Conservation (phyloP, 2,113 vertebrate species). For the Pelecanus crispus region DNA sequence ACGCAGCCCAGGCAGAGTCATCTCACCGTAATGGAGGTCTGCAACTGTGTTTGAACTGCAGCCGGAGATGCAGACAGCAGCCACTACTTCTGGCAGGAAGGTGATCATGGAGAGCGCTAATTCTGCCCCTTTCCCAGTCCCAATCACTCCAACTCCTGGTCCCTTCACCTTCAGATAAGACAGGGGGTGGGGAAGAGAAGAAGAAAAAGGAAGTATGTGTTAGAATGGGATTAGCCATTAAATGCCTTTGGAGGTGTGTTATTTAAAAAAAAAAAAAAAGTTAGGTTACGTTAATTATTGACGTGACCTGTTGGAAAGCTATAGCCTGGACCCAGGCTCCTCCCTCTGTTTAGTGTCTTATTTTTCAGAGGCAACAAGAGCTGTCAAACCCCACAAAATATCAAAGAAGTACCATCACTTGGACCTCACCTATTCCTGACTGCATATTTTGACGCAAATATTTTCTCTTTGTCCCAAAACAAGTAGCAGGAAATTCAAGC, state of each 20-base stretch:
- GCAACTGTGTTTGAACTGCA: conserved; percentile 67
- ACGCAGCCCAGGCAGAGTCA: conserved; percentile 59
- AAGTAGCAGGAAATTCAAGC: neutral
- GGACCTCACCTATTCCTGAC: neutral
- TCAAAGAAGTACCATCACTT: neutral
- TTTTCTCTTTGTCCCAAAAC: neutral
- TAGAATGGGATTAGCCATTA: neutral
- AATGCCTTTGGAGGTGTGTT: neutral
- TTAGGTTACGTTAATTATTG: neutral
- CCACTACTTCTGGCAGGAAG: conserved; percentile 70
- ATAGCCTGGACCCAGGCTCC: neutral
- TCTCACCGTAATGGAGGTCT: conserved; percentile 55
- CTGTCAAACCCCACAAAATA: neutral
- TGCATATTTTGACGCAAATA: neutral
- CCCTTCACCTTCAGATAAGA: conserved; percentile 63
- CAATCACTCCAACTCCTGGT: conserved; percentile 69
- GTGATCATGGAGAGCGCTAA: conserved; percentile 72
- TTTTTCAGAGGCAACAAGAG: neutral
- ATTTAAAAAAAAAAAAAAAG: neutral
- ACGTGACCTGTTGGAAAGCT: neutral
- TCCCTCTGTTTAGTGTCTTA: neutral
- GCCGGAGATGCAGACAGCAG: conserved; percentile 67
- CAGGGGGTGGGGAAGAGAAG: neutral
- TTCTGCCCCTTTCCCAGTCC: conserved; percentile 72
- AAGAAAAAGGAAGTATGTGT: neutral